Evolutionary conservation across 1,140 invertebrate genomes (phyloP).

Genomic region (Cyrtorhinus lividipennis): DNA sequence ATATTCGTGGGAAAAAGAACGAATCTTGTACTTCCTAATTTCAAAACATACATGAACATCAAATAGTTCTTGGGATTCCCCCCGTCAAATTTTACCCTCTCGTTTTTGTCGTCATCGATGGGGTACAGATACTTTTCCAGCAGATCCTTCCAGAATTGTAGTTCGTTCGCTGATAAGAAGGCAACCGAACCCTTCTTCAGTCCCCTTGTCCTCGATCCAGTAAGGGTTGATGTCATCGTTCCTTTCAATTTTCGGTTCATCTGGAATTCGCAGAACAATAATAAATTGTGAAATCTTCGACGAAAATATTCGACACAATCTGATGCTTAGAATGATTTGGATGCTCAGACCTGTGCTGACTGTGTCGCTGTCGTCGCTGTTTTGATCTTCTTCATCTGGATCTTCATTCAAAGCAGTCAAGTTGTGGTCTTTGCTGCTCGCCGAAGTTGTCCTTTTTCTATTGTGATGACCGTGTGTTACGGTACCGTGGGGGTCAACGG

Average conservation of each 20-base stretch:
- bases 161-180: constrained; percentile 64
- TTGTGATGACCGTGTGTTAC: constrained; percentile 28
- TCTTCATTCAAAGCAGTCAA: constrained; percentile 48
- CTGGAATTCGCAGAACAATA: background rate
- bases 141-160: constrained; percentile 86
- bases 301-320: background rate
- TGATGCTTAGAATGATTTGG: background rate
- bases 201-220: constrained; percentile 86
- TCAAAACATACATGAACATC: too few species aligned
- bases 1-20: too few species aligned
- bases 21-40: too few species aligned
- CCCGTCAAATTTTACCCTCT: constrained; percentile 59
- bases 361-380: constrained; percentile 48
- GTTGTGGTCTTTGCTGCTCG: constrained; percentile 38
- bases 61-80: too few species aligned
- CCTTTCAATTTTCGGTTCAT: constrained; percentile 43
- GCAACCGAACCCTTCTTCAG: constrained; percentile 81
- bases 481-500: constrained; percentile 42
- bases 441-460: constrained; percentile 44
- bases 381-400: constrained; percentile 38
- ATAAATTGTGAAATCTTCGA: background rate
- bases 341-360: constrained; percentile 36
- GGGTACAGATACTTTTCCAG: constrained; percentile 87
- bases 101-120: constrained; percentile 79
- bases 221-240: constrained; percentile 79